These are phyloP conservation scores for Falco berigora DNA, from an alignment of 2,797 vertebrate species.

Conservation along the genomic window DNA sequence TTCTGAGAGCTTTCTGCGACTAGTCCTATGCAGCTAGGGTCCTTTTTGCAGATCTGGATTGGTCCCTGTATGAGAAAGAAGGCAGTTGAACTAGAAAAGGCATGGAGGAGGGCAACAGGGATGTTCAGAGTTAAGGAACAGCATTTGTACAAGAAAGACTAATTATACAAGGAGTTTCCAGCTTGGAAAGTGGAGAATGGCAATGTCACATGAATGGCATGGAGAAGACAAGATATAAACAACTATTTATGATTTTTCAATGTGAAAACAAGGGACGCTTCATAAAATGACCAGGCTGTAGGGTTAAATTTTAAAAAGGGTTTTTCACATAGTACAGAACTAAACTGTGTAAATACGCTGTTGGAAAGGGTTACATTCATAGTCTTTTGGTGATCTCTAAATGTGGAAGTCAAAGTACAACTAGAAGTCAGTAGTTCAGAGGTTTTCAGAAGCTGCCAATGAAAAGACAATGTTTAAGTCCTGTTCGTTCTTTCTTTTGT, in stretches of 20 bases:
- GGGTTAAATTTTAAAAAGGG: neutral
- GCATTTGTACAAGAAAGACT: neutral
- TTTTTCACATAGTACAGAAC: neutral
- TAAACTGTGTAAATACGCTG: neutral
- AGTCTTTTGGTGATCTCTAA: neutral
- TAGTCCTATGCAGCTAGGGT: neutral
- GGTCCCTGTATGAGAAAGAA: neutral
- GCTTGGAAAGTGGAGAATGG: neutral
- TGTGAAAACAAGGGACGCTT: neutral
- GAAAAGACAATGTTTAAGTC: neutral
- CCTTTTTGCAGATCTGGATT: neutral
- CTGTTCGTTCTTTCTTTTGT: neutral
- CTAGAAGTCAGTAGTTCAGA: neutral
- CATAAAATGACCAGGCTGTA: neutral
- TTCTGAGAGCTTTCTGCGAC: neutral
- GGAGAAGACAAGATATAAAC: neutral
- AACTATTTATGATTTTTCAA: neutral
- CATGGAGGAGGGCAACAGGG: neutral
- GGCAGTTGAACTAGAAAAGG: neutral
- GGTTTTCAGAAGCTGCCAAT: neutral
- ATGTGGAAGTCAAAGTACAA: neutral
- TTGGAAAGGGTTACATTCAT: neutral
- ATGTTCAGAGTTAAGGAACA: neutral
- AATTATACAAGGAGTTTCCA: neutral
- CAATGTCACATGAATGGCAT: neutral